A percentile compares a stretch with the other conserved stretches of the same genome.
Conservation (phyloP, 2,113 vertebrate genomes). For the Sapajus apella region DNA sequence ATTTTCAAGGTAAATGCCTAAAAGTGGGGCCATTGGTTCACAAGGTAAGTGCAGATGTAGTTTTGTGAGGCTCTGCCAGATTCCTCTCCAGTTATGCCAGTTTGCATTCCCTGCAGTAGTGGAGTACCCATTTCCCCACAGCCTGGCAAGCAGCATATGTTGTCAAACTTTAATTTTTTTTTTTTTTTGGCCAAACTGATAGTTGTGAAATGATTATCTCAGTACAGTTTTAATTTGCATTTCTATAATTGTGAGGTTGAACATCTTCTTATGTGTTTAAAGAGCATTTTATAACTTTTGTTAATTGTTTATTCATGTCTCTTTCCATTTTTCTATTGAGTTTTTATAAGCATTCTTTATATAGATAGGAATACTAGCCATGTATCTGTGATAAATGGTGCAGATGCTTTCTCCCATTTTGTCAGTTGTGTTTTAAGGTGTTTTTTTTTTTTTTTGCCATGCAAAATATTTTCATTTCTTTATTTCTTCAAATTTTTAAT, state of each 20-base stretch:
- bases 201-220: background rate
- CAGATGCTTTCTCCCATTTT: background rate
- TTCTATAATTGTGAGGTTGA: background rate
- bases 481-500: too few species aligned
- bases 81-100: background rate
- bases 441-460: background rate
- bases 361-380: background rate
- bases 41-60: background rate
- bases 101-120: background rate
- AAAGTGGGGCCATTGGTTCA: background rate
- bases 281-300: background rate
- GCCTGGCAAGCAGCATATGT: background rate
- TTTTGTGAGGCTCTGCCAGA: background rate
- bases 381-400: background rate
- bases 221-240: background rate
- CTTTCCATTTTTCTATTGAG: background rate
- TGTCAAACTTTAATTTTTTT: background rate
- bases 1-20: background rate
- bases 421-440: background rate
- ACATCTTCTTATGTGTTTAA: background rate
- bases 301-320: background rate
- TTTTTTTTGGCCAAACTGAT: background rate
- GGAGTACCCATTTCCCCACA: background rate
- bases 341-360: background rate
- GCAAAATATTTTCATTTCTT: background rate